Evolutionary conservation across 2,113 vertebrate species (phyloP), one percentile per base, ranked within the genome.

Genomic region (Lepus americanus): DNA sequence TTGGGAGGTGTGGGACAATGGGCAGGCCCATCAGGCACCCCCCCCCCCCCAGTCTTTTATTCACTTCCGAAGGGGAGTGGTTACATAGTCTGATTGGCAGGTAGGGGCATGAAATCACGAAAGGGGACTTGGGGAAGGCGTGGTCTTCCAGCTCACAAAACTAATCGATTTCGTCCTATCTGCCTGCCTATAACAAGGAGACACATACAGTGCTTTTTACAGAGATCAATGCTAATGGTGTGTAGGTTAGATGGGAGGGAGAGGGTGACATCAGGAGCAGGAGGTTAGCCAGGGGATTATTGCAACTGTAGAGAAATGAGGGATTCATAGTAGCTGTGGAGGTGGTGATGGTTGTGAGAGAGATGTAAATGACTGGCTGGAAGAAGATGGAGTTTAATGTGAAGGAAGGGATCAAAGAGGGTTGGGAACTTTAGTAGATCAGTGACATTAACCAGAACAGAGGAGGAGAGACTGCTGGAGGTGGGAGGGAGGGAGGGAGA

Each of bases 271-370:
- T 74, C n/a, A 67, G 25, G 49, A 77, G 70, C 69, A 64, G 36
- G 61, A 36, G n/a, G n/a, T 55, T 39, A 9, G 14, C 66, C 17
- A 10, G 6, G 17, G 51, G 9, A 12, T 1, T 64, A 44, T 27
- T 77, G 80, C 22, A 31, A 64, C 73, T 33, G 10, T 22, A 44
- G 13, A 59, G 55, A 36, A 74, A 49, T 5, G 13, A 11, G 55
- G 31, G n/a, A 49, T 73, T 1, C 31, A n/a, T 8, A 27, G 29
- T 39, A 13, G 44, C 33, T 0, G 0, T 53, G 39, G 51, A 31
- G 17, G 53, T 16, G 4, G 44, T 27, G 49, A 29, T 19, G 69
- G 19, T 4, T 39, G 6, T 7, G 19, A 33, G 63, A 20, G 17
- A 9, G 0, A 23, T 1, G 12, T 31, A 29, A 16, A 17, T 25